Evolutionary conservation across 2,113 vertebrate genomes (phyloP).

Genomic region (Columba janthina): DNA sequence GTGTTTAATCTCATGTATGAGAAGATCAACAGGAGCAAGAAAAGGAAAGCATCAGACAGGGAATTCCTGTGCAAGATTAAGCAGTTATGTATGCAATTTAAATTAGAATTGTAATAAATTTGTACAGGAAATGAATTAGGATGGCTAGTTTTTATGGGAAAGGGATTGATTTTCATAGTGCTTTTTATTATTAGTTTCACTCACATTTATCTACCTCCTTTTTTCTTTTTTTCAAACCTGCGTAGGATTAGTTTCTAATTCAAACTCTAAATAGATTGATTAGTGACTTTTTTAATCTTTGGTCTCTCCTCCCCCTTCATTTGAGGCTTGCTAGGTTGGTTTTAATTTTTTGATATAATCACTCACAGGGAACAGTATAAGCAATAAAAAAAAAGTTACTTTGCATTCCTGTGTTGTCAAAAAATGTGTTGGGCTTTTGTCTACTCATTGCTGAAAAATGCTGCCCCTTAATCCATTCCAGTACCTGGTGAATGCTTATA

Average conservation of each 20-base stretch:
- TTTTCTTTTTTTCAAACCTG: background rate
- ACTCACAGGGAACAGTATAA: background rate
- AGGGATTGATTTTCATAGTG: background rate
- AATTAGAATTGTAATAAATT: slow-evolving; percentile 40
- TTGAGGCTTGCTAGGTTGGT: background rate
- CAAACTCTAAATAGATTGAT: background rate
- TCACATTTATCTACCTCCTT: background rate
- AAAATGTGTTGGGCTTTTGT: background rate
- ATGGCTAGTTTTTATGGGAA: background rate
- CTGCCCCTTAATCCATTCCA: background rate
- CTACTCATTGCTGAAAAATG: background rate
- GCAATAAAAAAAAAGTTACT: background rate
- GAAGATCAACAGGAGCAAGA: background rate
- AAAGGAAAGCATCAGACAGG: background rate
- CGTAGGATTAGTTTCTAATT: slow-evolving; percentile 4
- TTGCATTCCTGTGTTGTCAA: background rate
- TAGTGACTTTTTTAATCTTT: slow-evolving; percentile 16
- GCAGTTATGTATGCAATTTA: background rate
- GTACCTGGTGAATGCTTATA: background rate
- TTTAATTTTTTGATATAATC: background rate
- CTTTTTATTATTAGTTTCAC: background rate
- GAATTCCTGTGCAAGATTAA: slow-evolving; percentile 36
- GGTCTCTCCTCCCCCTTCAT: background rate
- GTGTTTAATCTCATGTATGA: background rate
- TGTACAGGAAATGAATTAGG: slow-evolving; percentile 16